Evolutionary conservation across 2,888 invertebrate species (phyloP), one percentile per base, ranked within the genome.

Genomic region (Ornithoptera priamus): DNA sequence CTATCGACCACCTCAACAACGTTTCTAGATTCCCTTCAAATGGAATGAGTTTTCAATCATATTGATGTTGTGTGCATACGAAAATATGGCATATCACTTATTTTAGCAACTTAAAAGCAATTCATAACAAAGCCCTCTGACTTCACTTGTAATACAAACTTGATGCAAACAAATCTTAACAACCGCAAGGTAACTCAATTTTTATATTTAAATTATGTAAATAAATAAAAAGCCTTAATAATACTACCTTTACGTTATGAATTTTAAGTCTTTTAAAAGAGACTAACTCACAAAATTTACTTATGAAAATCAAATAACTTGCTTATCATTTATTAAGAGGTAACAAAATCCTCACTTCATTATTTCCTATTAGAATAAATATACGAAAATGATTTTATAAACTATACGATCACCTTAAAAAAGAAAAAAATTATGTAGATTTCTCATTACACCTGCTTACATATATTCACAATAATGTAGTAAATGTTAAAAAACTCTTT

Each of bases 401-500:
- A 87, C 79, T 86, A 86, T 87, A 84, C 80, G 83, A 85, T 87
- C 81, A 85, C 85, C 85, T 89, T 86, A 86, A 88, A 90, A 90
- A 89, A 79, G 80, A 90, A 89, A 89, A 30, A 81, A 80, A 81
- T 83, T 80, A 81, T 84, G 87, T 89, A 90, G 85, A 86, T 82
- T 77, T 86, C 81, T 89, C 88, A 89, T 85, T 82, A 90, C 89
- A 88, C 86, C 87, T 87, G 90, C 87, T 87, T 89, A 87, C 84
- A 85, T 84, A 77, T 77, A 76, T 77, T 75, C 74, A 77, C 81
- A 81, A 81, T 83, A 80, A 81, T 77, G 81, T 84, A 88, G 88
- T 90, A 90, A 89, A 91, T 84, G 83, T 89, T 86, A 87, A 90
- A 90, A 90, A 89, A 78, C 80, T 68, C 86, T 85, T 89, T 89